Conservation (phyloP, 1,140 invertebrate genomes). For the Akabosia matsudoensis region DNA sequence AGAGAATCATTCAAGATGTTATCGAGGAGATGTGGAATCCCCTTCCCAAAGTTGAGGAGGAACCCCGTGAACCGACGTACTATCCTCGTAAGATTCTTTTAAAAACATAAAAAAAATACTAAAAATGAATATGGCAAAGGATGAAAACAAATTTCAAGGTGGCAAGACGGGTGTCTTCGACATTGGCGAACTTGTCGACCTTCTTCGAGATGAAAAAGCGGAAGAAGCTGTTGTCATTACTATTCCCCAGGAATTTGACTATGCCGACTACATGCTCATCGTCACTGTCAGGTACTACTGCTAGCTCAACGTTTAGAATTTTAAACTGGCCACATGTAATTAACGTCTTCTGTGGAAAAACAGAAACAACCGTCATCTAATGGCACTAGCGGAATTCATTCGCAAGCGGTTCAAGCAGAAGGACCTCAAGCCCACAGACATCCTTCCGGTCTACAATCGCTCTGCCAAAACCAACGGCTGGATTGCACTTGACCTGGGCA, state of each 20-base stretch:
- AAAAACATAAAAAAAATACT: too few species aligned
- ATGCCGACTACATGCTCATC: constrained; percentile 78
- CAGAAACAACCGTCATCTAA: constrained; percentile 65
- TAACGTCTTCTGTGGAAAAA: too few species aligned
- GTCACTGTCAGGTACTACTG: constrained; percentile 68
- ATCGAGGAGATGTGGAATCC: constrained; percentile 42
- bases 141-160: too few species aligned
- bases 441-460: constrained; percentile 73
- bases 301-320: too few species aligned
- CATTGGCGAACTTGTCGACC: constrained; percentile 75
- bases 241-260: constrained; percentile 69
- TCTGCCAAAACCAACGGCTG: constrained; percentile 66
- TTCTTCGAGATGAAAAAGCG: constrained; percentile 73
- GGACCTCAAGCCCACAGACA: constrained; percentile 59
- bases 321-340: too few species aligned
- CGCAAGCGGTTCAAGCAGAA: constrained; percentile 76
- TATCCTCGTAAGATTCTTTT: not conserved
- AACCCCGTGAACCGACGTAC: not conserved
- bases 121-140: too few species aligned
- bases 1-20: constrained; percentile 39
- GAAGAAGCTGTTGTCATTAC: constrained; percentile 75
- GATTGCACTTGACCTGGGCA: constrained; percentile 87
- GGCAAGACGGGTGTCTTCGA: constrained; percentile 78
- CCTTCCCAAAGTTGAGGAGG: not conserved
- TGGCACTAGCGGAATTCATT: constrained; percentile 71